Base-by-base conservation (phyloP, 2,888 invertebrate species). In the Arctia plantaginis region DNA sequence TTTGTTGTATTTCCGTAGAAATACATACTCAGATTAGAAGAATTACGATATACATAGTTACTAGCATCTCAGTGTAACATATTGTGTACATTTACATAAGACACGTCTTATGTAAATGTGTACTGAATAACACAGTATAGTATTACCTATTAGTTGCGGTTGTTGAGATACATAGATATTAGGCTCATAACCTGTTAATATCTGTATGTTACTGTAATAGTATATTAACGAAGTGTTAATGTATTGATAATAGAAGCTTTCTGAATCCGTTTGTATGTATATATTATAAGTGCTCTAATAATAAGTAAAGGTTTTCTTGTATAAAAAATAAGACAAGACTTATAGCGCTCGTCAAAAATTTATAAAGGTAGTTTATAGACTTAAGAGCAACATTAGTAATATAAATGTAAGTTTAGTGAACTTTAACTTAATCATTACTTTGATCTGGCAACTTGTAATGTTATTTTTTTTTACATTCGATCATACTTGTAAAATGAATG, bases 121-220 rank as follows among this genome's bases (percentile, higher is more conserved):
- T 70, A 70, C 62, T 44, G 23, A 20, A 15, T 41, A 62, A 13
- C 67, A 70, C 41, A 70, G 59, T 55, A 70, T 6, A 59, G n/a
- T 59, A 74, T 74, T 71, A 70, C 44, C 74, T 64, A 74, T 74
- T 71, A 74, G 74, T 74, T 47, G 70, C 47, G 74, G 74, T 74
- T 47, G 7, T 47, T 66, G 33, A 59, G 66, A 59, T 74, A 74
- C 44, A 51, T 6, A 66, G 39, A 59, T 27, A 59, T 59, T 66
- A 66, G 65, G 44, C 47, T 66, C 66, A 27, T 66, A 71, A 66
- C 41, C 33, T 65, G 70, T 66, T 71, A 71, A 73, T 69, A 69
- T 59, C 64, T 27, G 55, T 12, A 55, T 44, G 70, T 74, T 62
- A 47, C 59, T 65, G 70, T 72, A 51, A 69, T 73, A 12, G 41